Conservation (phyloP, 2,888 invertebrate species). For the Abscondita cerata region DNA sequence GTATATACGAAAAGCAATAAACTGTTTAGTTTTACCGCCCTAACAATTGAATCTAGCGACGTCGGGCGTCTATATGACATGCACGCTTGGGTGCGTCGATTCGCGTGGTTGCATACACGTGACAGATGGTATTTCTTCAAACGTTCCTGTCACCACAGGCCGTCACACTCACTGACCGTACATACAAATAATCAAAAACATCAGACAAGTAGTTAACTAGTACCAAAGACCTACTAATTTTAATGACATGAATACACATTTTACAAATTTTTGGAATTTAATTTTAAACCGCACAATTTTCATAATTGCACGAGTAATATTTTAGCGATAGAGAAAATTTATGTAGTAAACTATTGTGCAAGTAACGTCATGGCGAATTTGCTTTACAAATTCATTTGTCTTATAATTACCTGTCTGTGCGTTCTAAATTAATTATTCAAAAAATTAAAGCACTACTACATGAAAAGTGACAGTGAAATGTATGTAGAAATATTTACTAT, state of each 20-base stretch:
- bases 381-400: slow-evolving; percentile 20
- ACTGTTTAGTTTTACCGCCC: slow-evolving; percentile 18
- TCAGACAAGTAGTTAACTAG: slow-evolving; percentile 19
- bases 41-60: slow-evolving; percentile 15
- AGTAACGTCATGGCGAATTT: slow-evolving; percentile 24
- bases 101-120: slow-evolving; percentile 40
- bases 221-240: slow-evolving; percentile 17
- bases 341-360: neutral
- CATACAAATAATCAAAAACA: slow-evolving; percentile 37
- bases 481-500: neutral
- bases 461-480: slow-evolving; percentile 10
- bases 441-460: slow-evolving; percentile 11
- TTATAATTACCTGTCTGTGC: slow-evolving; percentile 23
- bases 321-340: neutral
- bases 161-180: slow-evolving; percentile 45
- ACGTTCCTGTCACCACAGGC: slow-evolving; percentile 43
- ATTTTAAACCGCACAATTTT: neutral
- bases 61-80: slow-evolving; percentile 32
- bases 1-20: slow-evolving; percentile 3
- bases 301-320: neutral
- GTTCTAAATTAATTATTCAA: slow-evolving; percentile 18
- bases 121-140: slow-evolving; percentile 39
- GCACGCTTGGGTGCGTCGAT: slow-evolving; percentile 33
- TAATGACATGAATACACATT: slow-evolving; percentile 10
- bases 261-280: neutral